Base-by-base conservation (phyloP, 2,797 vertebrate genomes). In the Thaleichthys pacificus region DNA sequence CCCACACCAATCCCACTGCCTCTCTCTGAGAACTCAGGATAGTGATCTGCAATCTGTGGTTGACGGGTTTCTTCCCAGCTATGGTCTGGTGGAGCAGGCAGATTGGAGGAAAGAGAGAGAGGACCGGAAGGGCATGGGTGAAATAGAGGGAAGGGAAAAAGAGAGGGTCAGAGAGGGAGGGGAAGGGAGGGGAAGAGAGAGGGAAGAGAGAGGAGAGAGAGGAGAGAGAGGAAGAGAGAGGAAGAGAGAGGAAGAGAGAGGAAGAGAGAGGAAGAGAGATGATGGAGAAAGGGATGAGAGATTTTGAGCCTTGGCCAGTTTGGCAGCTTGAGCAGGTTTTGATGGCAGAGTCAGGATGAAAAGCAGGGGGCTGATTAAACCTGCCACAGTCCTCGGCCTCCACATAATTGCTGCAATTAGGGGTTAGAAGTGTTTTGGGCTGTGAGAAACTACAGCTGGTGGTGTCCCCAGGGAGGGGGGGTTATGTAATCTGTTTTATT, bases 141-240 rank as follows among this genome's bases (percentile, higher is more conserved):
- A 35, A 32, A 32, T 4, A 32, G 32, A 32, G 2, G 32, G 32
- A 32, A 32, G 32, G 32, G 32, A 32, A 5, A 32, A 6, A 6
- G 32, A 35, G 32, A 35, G 68, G 79, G 69, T 77, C 66, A 79
- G 32, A 56, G 69, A 58, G 17, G 67, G 73, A 69, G 49, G 72
- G 21, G 17, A 75, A 21, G 56, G 8, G 56, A 57, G 56, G 3
- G 56, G 21, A 17, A 66, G 32, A 21, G 21, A 24, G 21, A 24
- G 56, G 38, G 4, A 9, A 21, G 21, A 66, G 21, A 4, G 28
- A 26, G 7, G 19, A 54, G 51, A 54, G 19, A 54, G 3, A 5
- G 51, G n/a, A 1, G 51, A 54, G 2, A 54, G 51, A 54, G 17
- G 3, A 17, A 56, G 14, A 79, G 32, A 56, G 69, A 58, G 17